phyloP scores from a whole-genome alignment of 2,113 vertebrate genomes.

The Cololabis saira region DNA sequence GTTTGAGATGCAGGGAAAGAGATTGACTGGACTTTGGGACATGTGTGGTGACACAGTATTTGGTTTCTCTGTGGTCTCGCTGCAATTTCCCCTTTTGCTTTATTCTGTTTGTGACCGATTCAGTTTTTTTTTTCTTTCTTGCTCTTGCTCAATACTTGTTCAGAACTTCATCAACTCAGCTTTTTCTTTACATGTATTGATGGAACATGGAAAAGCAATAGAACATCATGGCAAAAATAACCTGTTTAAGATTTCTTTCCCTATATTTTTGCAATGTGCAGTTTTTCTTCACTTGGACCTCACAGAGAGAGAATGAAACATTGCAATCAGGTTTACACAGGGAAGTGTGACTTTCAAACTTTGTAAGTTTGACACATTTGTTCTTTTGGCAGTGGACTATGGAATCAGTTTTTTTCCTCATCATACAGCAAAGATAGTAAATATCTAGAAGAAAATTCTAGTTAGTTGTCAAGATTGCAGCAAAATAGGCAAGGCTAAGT shows the following conservation, averaged over 20 bases:
- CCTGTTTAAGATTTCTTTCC: too few relatives aligned
- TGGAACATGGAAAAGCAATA: too few relatives aligned
- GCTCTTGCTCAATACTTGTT: too few relatives aligned
- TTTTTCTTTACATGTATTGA: too few relatives aligned
- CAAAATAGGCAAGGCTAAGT: conserved; percentile 45
- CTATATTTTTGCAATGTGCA: too few relatives aligned
- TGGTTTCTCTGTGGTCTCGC: not conserved
- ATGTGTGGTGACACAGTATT: not conserved
- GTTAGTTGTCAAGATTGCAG: conserved; percentile 31
- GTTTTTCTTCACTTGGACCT: conserved; percentile 28
- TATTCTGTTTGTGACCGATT: not conserved
- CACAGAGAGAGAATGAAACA: conserved; percentile 28
- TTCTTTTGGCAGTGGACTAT: conserved; percentile 24
- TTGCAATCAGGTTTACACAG: conserved; percentile 24
- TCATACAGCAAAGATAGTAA: conserved; percentile 11
- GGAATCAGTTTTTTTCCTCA: not conserved
- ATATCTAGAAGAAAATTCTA: conserved; percentile 26
- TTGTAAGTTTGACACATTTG: conserved; percentile 31
- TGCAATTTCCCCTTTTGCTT: not conserved
- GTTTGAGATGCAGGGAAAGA: not conserved
- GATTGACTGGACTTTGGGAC: not conserved
- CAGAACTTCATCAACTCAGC: too few relatives aligned
- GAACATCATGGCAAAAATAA: too few relatives aligned
- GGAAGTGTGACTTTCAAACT: conserved; percentile 19
- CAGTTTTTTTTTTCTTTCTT: too few relatives aligned